Percentiles rank a stretch among this genome's conserved stretches.
These are phyloP conservation scores for Chloroceryle inda DNA, from an alignment of 2,797 vertebrate genomes.

Conservation along the genomic window DNA sequence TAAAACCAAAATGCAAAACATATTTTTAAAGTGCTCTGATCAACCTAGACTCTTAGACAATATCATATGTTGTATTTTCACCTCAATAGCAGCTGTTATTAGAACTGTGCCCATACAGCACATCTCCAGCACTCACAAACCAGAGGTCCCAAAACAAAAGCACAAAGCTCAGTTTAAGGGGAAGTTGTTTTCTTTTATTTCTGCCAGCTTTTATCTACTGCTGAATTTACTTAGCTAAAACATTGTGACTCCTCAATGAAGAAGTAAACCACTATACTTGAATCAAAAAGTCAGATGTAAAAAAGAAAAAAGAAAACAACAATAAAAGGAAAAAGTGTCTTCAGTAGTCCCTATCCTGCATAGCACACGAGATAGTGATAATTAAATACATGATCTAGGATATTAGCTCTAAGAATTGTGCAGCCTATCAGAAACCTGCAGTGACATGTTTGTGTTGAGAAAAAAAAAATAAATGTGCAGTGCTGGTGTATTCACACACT, in stretches of 20 bases:
- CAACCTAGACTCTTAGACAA: background rate
- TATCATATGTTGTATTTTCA: background rate
- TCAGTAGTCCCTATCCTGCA: background rate
- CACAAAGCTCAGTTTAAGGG: background rate
- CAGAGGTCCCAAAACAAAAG: background rate
- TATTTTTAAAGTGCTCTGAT: background rate
- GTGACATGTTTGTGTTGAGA: slow-evolving; percentile 7
- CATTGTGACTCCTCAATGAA: background rate
- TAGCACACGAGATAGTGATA: background rate
- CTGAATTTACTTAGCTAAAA: background rate
- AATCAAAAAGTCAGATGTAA: background rate
- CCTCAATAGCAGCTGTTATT: background rate
- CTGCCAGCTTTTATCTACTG: background rate
- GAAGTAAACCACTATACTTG: background rate
- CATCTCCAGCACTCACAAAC: background rate
- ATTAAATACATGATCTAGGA: background rate
- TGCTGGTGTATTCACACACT: slow-evolving; percentile 31
- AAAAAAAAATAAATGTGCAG: background rate
- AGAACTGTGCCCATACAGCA: background rate
- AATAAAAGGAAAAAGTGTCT: background rate
- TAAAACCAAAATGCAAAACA: background rate
- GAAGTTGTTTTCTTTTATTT: background rate
- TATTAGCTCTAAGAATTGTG: slow-evolving; percentile 19
- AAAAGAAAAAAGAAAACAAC: background rate
- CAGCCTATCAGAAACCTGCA: slow-evolving; percentile 24